phyloP scores from a whole-genome alignment of 2,113 vertebrate species.

The Scomber scombrus region DNA sequence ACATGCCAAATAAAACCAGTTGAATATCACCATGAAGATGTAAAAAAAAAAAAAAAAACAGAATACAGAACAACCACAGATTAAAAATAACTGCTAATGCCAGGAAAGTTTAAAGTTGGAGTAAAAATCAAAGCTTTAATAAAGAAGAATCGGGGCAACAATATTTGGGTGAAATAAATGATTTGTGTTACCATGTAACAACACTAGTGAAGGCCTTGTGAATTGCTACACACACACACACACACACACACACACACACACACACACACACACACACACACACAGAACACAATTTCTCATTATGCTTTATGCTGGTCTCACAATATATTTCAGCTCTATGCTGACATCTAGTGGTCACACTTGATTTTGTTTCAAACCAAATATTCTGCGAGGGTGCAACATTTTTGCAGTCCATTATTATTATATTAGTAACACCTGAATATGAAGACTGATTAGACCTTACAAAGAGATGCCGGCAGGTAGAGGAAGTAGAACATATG shows the following conservation, averaged over 20 bases:
- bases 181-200: background rate
- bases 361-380: background rate
- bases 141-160: background rate
- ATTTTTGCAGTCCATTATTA: background rate
- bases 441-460: background rate
- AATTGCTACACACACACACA: background rate
- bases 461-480: background rate
- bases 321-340: background rate
- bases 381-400: background rate
- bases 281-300: background rate
- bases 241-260: conserved; percentile 3
- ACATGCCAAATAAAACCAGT: background rate
- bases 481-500: conserved; percentile 1
- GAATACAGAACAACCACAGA: background rate
- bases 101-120: background rate
- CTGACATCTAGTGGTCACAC: conserved; percentile 69
- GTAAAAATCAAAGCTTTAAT: background rate
- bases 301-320: too few relatives aligned
- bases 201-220: background rate
- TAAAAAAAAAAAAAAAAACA: background rate
- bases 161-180: conserved; percentile 5
- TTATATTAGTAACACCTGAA: background rate
- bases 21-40: background rate
- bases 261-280: background rate
- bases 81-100: background rate